Base-by-base conservation (phyloP, 2,113 vertebrate species). In the Ammodytes marinus region DNA sequence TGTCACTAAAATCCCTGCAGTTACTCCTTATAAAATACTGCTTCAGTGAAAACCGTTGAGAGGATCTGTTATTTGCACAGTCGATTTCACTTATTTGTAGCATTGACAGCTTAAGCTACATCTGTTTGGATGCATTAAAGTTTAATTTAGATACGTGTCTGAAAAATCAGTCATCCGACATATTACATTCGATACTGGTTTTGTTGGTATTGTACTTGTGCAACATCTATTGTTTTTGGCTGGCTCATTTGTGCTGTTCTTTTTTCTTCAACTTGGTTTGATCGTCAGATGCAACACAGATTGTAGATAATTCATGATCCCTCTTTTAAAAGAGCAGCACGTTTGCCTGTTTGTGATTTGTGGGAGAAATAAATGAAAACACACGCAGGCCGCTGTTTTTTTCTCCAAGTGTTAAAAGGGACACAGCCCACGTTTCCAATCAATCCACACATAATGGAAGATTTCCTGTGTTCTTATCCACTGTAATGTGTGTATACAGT, bases 381-480 rank as follows among this genome's bases (percentile, higher is more conserved):
- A 69, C 58, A 54, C 61, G 12, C 52, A 0, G 35, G 37, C 74
- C 35, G 46, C 49, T 27, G 9, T 50, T 11, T 45, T 3, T 27
- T 27, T 27, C 27, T 27, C 27, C 27, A 27, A 35, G 19, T 6
- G 37, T 64, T 63, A 6, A 8, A 60, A 39, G 49, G 78, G 9
- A 43, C 40, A 4, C 8, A 35, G 49, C 9, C 35, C 2, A 3
- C 49, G 17, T 71, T 54, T 35, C 27, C 76, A 79, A 69, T 39
- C 39, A 47, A 69, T 37, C 37, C 68, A 19, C 63, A 60, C 67
- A 45, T 40, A 46, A 80, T 61, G 46, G 61, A 69, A 65, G 37
- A 70, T 27, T 80, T 74, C 67, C 47, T 49, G 54, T 71, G 50
- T 19, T 58, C 50, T 39, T 17, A 13, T 2, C 66, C 67, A 57